Evolutionary conservation across 2,888 invertebrate genomes (phyloP).

Genomic region (Calephelis perditalis): DNA sequence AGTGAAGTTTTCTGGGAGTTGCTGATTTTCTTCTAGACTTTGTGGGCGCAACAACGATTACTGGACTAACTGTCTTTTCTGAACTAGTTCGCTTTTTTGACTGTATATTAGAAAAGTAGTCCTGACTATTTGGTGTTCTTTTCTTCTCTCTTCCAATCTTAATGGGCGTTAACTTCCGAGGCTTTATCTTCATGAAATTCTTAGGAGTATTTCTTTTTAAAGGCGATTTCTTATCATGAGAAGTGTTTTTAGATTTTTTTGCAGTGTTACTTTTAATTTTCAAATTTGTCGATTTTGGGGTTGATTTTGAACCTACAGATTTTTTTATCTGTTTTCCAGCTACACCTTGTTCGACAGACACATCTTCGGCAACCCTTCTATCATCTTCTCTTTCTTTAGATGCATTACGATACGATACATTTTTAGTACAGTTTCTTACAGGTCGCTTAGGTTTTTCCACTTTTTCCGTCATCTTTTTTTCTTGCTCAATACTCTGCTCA

Average conservation of each 20-base stretch:
- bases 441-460: constrained; percentile 44
- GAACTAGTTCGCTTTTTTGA: constrained; percentile 38
- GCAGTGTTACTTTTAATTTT: constrained; percentile 22
- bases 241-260: constrained; percentile 17
- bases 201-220: constrained; percentile 47
- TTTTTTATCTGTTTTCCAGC: constrained; percentile 35
- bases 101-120: constrained; percentile 17
- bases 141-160: constrained; percentile 29
- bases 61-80: constrained; percentile 41
- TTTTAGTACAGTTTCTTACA: constrained; percentile 62
- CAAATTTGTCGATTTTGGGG: constrained; percentile 31
- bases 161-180: constrained; percentile 50
- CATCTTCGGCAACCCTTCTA: constrained; percentile 37
- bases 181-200: constrained; percentile 61
- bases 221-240: constrained; percentile 36
- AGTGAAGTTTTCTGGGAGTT: constrained; percentile 65
- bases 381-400: constrained; percentile 40
- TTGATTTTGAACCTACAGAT: constrained; percentile 9
- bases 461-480: constrained; percentile 30
- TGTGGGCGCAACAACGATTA: constrained; percentile 40
- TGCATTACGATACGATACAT: constrained; percentile 59
- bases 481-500: constrained; percentile 26
- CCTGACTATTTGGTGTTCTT: constrained; percentile 12
- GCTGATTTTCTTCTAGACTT: constrained; percentile 72
- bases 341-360: constrained; percentile 38